phyloP scores from a whole-genome alignment of 30 jellyfish, hydroid and myxozoan genomes.

The Pseudorhiza aurosa region DNA sequence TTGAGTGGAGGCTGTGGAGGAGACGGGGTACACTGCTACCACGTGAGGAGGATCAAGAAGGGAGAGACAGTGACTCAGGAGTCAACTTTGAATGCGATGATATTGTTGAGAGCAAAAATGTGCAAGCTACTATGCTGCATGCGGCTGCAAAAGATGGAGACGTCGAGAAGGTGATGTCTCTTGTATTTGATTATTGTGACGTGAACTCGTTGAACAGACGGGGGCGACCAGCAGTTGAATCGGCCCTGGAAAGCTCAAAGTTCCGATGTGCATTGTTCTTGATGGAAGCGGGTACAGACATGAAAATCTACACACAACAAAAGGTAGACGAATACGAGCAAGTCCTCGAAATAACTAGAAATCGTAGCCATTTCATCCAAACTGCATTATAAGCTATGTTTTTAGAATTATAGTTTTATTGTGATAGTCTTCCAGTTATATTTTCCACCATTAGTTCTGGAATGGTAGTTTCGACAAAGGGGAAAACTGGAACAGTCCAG shows the following conservation, averaged over 20 bases:
- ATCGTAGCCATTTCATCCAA: constrained; percentile 20
- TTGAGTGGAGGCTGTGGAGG: not conserved
- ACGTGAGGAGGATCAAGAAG: not conserved
- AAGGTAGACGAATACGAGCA: constrained; percentile 42
- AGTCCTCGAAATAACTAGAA: constrained; percentile 20
- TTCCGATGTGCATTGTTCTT: constrained; percentile 65
- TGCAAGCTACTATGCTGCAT: constrained; percentile 2
- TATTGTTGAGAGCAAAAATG: not conserved
- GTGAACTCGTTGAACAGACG: constrained; percentile 13
- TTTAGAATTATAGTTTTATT: no score
- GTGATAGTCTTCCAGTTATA: no score
- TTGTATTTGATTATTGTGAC: constrained; percentile 41
- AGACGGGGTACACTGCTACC: not conserved
- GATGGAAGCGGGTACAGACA: constrained; percentile 72
- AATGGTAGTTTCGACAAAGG: no score
- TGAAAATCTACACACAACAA: constrained; percentile 23
- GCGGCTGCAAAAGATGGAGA: constrained; percentile 58
- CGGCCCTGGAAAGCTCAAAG: constrained; percentile 27
- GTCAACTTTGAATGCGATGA: constrained; percentile 17
- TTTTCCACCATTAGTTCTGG: no score
- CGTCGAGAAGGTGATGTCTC: constrained; percentile 30
- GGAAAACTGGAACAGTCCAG: no score
- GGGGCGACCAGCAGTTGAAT: constrained; percentile 78
- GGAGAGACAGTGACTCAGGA: constrained; percentile 17
- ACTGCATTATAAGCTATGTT: constrained; percentile 49